These are phyloP conservation scores for Lithobius niger DNA, from an alignment of 1,140 invertebrate genomes.

Conservation along the genomic window DNA sequence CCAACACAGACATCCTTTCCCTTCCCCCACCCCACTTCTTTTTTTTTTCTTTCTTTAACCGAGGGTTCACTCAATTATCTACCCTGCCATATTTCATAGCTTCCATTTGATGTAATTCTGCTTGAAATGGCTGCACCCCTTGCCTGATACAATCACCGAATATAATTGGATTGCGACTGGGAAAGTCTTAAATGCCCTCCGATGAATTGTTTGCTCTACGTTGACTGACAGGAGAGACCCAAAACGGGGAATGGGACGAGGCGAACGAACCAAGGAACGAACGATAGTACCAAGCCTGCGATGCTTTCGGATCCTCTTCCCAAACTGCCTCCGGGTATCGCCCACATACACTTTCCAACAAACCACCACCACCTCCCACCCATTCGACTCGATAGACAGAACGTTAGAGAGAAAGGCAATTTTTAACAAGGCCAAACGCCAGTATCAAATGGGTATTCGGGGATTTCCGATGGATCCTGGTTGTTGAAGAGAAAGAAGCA, in stretches of 20 bases:
- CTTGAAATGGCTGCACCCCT: neutral
- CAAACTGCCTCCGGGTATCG: neutral
- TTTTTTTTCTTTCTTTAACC: too few relatives aligned
- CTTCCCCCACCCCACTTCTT: too few relatives aligned
- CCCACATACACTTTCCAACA: neutral
- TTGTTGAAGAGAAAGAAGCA: too few relatives aligned
- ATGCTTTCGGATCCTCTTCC: too few relatives aligned
- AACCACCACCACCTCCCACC: too few relatives aligned
- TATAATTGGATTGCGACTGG: conserved; percentile 13
- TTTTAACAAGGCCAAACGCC: conserved; percentile 3
- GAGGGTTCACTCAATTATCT: neutral
- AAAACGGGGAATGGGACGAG: too few relatives aligned
- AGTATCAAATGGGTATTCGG: neutral
- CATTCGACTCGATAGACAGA: too few relatives aligned
- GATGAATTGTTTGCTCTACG: conserved; percentile 8
- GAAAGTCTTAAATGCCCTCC: conserved; percentile 13
- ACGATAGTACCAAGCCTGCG: too few relatives aligned
- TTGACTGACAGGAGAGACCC: conserved; percentile 11
- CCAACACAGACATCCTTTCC: too few relatives aligned
- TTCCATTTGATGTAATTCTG: conserved; percentile 14
- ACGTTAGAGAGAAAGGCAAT: too few relatives aligned
- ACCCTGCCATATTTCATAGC: conserved; percentile 11
- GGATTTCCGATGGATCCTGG: neutral
- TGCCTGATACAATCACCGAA: conserved; percentile 12
- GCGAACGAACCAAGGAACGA: too few relatives aligned